Conservation (phyloP, 37 sponge, comb jelly and placozoan genomes). For the Tethya wilhelma region DNA sequence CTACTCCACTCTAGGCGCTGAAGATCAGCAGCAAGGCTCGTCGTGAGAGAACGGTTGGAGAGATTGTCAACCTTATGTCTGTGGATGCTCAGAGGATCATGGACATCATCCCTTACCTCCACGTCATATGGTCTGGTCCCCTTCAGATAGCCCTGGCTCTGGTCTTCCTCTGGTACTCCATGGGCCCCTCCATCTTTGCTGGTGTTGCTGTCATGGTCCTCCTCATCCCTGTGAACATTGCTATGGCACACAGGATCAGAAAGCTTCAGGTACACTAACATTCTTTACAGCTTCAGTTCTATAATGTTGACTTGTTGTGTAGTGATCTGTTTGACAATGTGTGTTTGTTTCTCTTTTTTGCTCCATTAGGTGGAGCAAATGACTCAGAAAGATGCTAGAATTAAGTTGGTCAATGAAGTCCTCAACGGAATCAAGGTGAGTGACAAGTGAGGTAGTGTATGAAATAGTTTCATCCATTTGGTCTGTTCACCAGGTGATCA, state of each 20-base stretch:
- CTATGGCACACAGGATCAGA: constrained; percentile 37
- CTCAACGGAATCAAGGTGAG: constrained; percentile 91
- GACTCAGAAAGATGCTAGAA: constrained; percentile 77
- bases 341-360: background rate
- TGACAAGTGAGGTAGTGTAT: background rate
- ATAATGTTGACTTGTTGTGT: too few species aligned
- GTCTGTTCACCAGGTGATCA: constrained; percentile 77
- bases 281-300: too few species aligned
- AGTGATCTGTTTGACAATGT: too few species aligned
- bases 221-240: constrained; percentile 84
- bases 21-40: constrained; percentile 77
- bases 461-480: background rate
- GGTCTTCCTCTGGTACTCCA: constrained; percentile 79
- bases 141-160: constrained; percentile 86
- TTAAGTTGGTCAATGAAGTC: constrained; percentile 86
- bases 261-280: constrained; percentile 63
- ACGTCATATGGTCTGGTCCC: constrained; percentile 95
- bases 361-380: constrained; percentile 67
- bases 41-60: constrained; percentile 80
- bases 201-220: constrained; percentile 91
- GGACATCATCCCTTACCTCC: constrained; percentile 87
- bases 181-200: constrained; percentile 92
- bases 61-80: constrained; percentile 99
- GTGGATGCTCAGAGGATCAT: constrained; percentile 96
- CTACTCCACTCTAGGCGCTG: constrained; percentile 75